phyloP scores from a whole-genome alignment of 2,113 vertebrate species.

The Penelope pileata region DNA sequence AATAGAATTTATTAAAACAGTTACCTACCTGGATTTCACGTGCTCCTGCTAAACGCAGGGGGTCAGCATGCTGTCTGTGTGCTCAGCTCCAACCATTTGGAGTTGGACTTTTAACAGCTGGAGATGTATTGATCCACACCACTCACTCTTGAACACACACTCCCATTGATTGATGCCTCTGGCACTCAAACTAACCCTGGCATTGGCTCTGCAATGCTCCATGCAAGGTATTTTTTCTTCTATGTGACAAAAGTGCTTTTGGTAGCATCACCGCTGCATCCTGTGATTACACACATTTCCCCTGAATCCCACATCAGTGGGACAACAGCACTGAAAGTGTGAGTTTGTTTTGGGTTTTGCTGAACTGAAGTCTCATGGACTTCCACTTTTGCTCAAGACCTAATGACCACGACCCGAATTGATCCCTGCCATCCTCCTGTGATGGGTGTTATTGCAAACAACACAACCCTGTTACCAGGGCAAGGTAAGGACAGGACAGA shows the following conservation, averaged over 20 bases:
- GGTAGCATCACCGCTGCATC: not conserved
- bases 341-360: not conserved
- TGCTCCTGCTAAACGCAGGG: not conserved
- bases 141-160: not conserved
- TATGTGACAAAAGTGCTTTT: not conserved
- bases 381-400: not conserved
- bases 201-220: not conserved
- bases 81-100: not conserved
- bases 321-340: not conserved
- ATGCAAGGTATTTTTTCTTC: not conserved
- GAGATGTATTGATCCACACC: not conserved
- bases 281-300: not conserved
- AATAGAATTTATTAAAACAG: not conserved
- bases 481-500: not conserved
- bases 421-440: not conserved
- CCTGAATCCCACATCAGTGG: not conserved
- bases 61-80: accelerated
- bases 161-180: not conserved
- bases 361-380: not conserved
- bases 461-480: too few species aligned
- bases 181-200: not conserved
- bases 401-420: accelerated
- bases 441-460: not conserved
- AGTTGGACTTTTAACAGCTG: not conserved
- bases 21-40: not conserved